Percentiles rank a stretch among this genome's conserved stretches.
Evolutionary conservation across 2,113 vertebrate species (phyloP).

Genomic region (Ellobius talpinus): DNA sequence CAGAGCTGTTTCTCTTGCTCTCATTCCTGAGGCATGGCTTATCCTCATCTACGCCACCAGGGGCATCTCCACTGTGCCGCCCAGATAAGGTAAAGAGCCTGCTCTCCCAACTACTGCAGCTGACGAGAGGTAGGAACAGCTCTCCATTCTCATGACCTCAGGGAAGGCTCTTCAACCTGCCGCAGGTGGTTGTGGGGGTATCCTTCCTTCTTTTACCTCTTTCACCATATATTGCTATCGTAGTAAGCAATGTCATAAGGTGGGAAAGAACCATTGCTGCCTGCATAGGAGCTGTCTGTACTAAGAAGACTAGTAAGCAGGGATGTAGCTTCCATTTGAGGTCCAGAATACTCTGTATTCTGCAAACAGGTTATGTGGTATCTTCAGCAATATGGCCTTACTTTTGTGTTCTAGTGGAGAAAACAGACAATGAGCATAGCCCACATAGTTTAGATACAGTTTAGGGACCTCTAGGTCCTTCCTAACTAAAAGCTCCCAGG

Average conservation of each 20-base stretch:
- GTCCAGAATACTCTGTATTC: neutral
- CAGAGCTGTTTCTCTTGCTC: neutral
- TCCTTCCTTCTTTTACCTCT: neutral
- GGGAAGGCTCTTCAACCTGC: neutral
- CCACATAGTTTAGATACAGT: neutral
- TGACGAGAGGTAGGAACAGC: neutral
- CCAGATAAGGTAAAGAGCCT: no score
- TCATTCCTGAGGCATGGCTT: neutral
- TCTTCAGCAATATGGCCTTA: neutral
- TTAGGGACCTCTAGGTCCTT: neutral
- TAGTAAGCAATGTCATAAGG: no score
- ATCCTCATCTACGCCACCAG: neutral
- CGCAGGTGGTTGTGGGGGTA: neutral
- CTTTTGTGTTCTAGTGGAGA: neutral
- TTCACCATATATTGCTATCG: neutral
- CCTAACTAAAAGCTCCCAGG: no score
- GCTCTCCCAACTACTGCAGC: no score
- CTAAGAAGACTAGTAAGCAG: neutral
- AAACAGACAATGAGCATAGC: neutral
- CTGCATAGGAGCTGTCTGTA: neutral
- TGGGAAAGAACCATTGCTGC: neutral
- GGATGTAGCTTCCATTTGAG: neutral
- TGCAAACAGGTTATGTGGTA: neutral
- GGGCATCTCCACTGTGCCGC: neutral
- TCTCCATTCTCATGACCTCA: neutral